phyloP scores from a whole-genome alignment of 2,113 vertebrate species.

The Oncorhynchus clarkii region DNA sequence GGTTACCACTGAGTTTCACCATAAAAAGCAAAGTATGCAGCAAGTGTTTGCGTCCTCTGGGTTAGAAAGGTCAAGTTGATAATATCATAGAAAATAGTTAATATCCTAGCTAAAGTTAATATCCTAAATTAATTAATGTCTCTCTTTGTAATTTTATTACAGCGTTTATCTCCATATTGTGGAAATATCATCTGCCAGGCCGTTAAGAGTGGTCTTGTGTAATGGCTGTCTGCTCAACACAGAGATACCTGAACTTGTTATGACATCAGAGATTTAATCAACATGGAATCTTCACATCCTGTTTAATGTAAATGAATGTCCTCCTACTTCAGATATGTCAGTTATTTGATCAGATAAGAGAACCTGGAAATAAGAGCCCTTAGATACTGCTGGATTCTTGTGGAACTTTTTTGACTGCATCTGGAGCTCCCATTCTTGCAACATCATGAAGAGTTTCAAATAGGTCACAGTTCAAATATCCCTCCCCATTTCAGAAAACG shows the following conservation, averaged over 20 bases:
- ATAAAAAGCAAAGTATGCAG: slow-evolving; percentile 8
- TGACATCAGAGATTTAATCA: slow-evolving; percentile 16
- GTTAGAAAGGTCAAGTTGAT: too few species aligned
- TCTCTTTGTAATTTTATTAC: slow-evolving; percentile 28
- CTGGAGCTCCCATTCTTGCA: not conserved
- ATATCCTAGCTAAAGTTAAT: slow-evolving; percentile 4
- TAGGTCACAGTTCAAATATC: too few species aligned
- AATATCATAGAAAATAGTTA: slow-evolving; percentile 6
- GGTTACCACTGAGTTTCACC: too few species aligned
- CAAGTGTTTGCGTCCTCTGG: slow-evolving; percentile 22
- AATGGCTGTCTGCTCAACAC: slow-evolving; percentile 46
- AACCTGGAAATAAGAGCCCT: not conserved
- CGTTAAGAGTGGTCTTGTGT: slow-evolving; percentile 28
- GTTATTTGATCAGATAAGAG: slow-evolving; percentile 11
- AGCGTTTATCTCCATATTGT: slow-evolving; percentile 27
- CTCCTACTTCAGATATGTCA: not conserved
- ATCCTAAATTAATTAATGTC: slow-evolving; percentile 10
- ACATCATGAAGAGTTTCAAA: not conserved
- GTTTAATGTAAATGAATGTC: slow-evolving; percentile 37
- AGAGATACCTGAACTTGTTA: slow-evolving; percentile 13
- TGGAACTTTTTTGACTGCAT: not conserved
- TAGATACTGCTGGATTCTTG: not conserved
- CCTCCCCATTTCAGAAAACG: too few species aligned
- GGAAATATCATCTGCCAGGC: slow-evolving; percentile 21
- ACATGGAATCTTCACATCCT: slow-evolving; percentile 27